Base-by-base conservation (phyloP, 2,113 vertebrate species). In the Apistogramma diplotaenia region DNA sequence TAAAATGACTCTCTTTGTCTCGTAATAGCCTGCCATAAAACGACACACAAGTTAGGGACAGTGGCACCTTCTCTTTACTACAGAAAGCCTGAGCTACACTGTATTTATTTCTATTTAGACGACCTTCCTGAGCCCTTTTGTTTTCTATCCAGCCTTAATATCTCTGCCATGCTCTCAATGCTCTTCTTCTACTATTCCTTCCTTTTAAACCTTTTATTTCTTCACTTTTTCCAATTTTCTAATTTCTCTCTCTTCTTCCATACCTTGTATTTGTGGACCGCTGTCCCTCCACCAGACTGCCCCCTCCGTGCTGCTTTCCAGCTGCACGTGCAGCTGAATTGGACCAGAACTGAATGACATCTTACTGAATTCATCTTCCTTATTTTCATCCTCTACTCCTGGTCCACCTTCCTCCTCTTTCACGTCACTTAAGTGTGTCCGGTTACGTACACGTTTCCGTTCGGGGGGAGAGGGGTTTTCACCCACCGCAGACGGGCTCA, bases 301-400 rank as follows among this genome's bases (percentile, higher is more conserved):
- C 3, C 13, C 4, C 23, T 43, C 56, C 5, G 12, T 16, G 43
- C 43, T 46, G 43, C 43, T 16, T 46, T 46, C 15, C 21, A n/a
- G n/a, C n/a, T n/a, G n/a, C n/a, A n/a, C n/a, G 8, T 29, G 2
- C 35, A 2, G 4, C 21, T 55, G 21, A n/a, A n/a, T 51, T 70
- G 78, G 78, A 84, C 65, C 62, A 40, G 76, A 72, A 59, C 62
- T 73, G 51, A 85, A 46, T 13, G 31, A 40, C 40, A 35, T 37
- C 15, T 40, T 35, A 51, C 3, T 75, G n/a, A n/a, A n/a, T n/a
- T n/a, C n/a, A n/a, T 15, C 5, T 8, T 81, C 5, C 13, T 65
- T 65, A 43, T 65, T 43, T 62, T n/a, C 60, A 37, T 43, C n/a
- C 60, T 62, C 4, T 35, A 65, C 13, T 43, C 21, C 60, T 65